phyloP scores from a whole-genome alignment of 2,797 vertebrate species.

The Malurus splendens region DNA sequence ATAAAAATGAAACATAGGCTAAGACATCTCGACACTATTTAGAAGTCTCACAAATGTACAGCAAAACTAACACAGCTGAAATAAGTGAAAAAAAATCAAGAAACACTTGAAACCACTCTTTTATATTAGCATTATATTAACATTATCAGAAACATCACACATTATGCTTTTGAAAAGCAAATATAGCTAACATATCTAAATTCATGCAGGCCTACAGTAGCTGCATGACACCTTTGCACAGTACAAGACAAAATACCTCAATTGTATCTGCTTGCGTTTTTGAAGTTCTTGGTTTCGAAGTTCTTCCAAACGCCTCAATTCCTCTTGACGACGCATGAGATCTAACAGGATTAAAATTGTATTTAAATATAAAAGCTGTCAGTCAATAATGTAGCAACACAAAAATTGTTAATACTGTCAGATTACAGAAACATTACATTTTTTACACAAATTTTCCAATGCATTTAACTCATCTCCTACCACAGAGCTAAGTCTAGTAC shows the following conservation, averaged over 20 bases:
- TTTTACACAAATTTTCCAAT: not conserved
- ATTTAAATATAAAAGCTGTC: not conserved
- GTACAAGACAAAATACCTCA: constrained; percentile 78
- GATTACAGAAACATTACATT: not conserved
- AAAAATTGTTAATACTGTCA: not conserved
- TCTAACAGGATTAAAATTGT: constrained; percentile 70
- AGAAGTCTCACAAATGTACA: not conserved
- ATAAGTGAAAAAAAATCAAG: not conserved
- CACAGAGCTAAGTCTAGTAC: not conserved
- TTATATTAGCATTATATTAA: not conserved
- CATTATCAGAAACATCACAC: not conserved
- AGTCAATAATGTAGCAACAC: not conserved
- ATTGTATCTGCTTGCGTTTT: constrained; percentile 92
- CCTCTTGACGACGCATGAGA: constrained; percentile 95
- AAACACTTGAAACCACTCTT: not conserved
- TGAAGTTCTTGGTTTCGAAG: constrained; percentile 95
- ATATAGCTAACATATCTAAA: not conserved
- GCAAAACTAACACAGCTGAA: not conserved
- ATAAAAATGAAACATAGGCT: not conserved
- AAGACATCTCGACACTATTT: not conserved
- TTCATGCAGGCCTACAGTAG: not conserved
- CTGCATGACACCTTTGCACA: not conserved
- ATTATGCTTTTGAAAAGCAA: not conserved
- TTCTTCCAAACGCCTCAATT: constrained; percentile 91
- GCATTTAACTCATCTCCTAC: not conserved